Percentiles rank a stretch among this genome's conserved stretches.
These are phyloP conservation scores for Thymelicus lineola DNA, from an alignment of 2,888 invertebrate species.

Conservation along the genomic window DNA sequence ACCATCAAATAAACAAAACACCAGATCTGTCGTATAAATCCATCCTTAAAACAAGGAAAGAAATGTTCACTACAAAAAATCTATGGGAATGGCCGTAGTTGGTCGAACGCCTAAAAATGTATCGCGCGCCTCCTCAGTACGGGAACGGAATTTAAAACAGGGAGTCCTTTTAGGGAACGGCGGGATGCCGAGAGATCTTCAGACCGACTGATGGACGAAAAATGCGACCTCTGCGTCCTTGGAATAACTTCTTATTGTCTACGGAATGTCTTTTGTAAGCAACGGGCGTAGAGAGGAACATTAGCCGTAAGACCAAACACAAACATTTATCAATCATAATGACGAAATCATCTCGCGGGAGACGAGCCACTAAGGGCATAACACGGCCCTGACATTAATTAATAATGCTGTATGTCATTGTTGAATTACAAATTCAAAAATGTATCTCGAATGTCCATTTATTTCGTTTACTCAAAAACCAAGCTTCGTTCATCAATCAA, in stretches of 20 bases:
- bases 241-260: conserved; percentile 40
- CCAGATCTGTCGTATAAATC: conserved; percentile 45
- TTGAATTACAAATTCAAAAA: conserved; percentile 1
- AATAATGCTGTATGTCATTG: not conserved
- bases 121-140: conserved; percentile 67
- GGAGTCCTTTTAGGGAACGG: conserved; percentile 68
- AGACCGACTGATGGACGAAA: conserved; percentile 52
- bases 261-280: conserved; percentile 10
- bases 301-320: conserved; percentile 2
- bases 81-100: conserved; percentile 66
- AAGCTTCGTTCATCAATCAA: conserved; percentile 15
- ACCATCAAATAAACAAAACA: conserved; percentile 27
- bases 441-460: not conserved
- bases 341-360: not conserved
- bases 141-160: conserved; percentile 79
- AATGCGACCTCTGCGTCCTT: conserved; percentile 49
- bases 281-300: not conserved
- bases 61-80: conserved; percentile 54
- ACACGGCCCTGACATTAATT: not conserved
- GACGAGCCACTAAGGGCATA: not conserved
- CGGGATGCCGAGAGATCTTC: conserved; percentile 50
- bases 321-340: not conserved
- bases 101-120: conserved; percentile 76
- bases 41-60: conserved; percentile 53
- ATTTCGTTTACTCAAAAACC: not conserved